Percentiles rank a stretch among this genome's conserved stretches.
Conservation (phyloP, 2,888 invertebrate genomes). For the Sympetrum striolatum region DNA sequence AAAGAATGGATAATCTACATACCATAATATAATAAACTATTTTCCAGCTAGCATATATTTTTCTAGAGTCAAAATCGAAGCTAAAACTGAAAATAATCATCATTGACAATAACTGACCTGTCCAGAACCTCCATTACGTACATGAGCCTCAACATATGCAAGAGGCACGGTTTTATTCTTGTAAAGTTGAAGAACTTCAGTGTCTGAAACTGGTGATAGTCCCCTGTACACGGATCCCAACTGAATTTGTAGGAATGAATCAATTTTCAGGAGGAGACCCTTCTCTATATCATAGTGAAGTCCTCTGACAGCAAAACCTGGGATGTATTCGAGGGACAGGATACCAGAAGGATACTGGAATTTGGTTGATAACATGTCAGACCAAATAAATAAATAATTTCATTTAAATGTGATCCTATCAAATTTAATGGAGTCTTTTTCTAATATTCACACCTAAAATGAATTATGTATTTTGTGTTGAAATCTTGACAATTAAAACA, state of each 20-base stretch:
- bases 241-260: conserved; percentile 96
- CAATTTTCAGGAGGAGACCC: conserved; percentile 90
- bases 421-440: neutral
- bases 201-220: conserved; percentile 77
- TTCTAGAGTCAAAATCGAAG: neutral
- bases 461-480: neutral
- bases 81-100: neutral
- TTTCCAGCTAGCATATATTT: neutral
- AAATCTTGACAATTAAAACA: too few relatives aligned
- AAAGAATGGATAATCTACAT: too few relatives aligned
- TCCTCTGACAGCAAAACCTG: conserved; percentile 94
- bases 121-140: conserved; percentile 64
- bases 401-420: neutral
- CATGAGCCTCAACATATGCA: conserved; percentile 83
- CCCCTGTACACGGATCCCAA: conserved; percentile 93
- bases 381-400: neutral
- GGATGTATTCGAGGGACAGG: conserved; percentile 80
- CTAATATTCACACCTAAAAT: too few relatives aligned
- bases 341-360: conserved; percentile 87
- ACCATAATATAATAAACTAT: too few relatives aligned
- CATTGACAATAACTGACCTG: conserved; percentile 64
- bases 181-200: conserved; percentile 85
- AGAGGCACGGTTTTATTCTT: conserved; percentile 86
- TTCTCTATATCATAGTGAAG: conserved; percentile 98
- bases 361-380: conserved; percentile 34